A percentile compares a stretch with the other conserved stretches of the same genome.
These are phyloP conservation scores for Hydrolagus colliei DNA, from an alignment of 2,797 vertebrate species.

Conservation along the genomic window DNA sequence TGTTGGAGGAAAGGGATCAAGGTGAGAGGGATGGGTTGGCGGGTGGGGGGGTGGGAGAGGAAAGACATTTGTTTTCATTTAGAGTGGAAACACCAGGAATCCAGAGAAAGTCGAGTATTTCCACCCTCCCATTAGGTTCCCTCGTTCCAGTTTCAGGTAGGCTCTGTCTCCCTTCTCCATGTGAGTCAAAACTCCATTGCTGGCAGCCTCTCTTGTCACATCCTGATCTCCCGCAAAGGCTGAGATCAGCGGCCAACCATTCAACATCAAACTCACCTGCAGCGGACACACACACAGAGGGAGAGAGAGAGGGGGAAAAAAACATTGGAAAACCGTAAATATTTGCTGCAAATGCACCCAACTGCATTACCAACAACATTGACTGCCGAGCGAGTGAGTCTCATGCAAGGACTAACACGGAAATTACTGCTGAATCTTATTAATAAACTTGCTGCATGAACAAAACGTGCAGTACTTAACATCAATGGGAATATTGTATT, in stretches of 20 bases:
- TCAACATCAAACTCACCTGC: conserved; percentile 73
- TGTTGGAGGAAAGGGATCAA: conserved; percentile 7
- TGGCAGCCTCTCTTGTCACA: conserved; percentile 74
- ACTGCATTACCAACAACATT: no score
- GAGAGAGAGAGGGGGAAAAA: no score
- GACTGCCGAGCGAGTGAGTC: no score
- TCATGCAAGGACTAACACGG: no score
- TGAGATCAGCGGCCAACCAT: conserved; percentile 73
- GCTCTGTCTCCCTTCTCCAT: conserved; percentile 76
- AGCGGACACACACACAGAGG: no score
- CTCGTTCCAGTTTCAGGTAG: conserved; percentile 72
- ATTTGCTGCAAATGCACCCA: no score
- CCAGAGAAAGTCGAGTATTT: conserved; percentile 81
- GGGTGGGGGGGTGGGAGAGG: background rate
- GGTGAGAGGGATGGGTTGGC: no score
- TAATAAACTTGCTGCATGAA: no score
- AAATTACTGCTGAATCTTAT: no score
- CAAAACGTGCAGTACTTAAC: no score
- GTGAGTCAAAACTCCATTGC: conserved; percentile 68
- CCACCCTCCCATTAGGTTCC: conserved; percentile 80
- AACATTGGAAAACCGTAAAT: no score
- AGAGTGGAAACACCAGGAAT: conserved; percentile 50
- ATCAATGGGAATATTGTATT: no score
- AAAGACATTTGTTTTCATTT: conserved; percentile 7
- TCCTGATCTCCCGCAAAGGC: conserved; percentile 81